These are phyloP conservation scores for Leuctra nigra DNA, from an alignment of 2,888 invertebrate genomes.

Conservation along the genomic window DNA sequence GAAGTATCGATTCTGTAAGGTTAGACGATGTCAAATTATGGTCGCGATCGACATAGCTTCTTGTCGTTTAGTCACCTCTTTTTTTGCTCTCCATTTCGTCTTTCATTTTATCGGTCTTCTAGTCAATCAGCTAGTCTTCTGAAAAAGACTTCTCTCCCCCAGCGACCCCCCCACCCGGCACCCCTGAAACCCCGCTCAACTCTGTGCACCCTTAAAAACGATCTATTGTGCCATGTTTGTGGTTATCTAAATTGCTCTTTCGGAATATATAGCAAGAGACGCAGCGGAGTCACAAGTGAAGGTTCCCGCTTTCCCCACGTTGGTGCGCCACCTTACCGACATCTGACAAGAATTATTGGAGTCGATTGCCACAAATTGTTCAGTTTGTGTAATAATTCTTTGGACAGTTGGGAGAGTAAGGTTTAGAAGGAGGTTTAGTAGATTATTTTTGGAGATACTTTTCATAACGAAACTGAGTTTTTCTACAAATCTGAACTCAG, in stretches of 20 bases:
- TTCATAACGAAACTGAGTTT: too few species aligned
- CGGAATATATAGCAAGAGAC: constrained; percentile 26
- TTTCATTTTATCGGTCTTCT: constrained; percentile 25
- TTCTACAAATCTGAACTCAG: too few species aligned
- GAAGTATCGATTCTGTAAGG: constrained; percentile 20
- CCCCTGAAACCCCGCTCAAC: constrained; percentile 9
- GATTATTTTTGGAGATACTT: too few species aligned
- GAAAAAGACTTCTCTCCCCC: too few species aligned
- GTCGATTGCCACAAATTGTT: too few species aligned
- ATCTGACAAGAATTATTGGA: too few species aligned
- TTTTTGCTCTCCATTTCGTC: background rate
- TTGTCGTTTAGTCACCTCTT: background rate
- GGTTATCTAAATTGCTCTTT: constrained; percentile 30
- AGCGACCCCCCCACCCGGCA: constrained; percentile 1
- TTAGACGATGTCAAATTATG: constrained; percentile 23
- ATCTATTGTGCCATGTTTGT: constrained; percentile 27
- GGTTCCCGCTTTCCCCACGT: too few species aligned
- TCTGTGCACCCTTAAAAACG: constrained; percentile 25
- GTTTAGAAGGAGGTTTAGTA: too few species aligned
- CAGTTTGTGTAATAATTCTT: too few species aligned
- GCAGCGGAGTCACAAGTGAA: too few species aligned
- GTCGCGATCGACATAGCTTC: background rate
- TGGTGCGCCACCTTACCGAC: too few species aligned
- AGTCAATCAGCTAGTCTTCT: constrained; percentile 26
- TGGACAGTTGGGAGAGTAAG: too few species aligned